These are phyloP conservation scores for Zosterops japonicus DNA, from an alignment of 2,113 vertebrate genomes.

Conservation along the genomic window DNA sequence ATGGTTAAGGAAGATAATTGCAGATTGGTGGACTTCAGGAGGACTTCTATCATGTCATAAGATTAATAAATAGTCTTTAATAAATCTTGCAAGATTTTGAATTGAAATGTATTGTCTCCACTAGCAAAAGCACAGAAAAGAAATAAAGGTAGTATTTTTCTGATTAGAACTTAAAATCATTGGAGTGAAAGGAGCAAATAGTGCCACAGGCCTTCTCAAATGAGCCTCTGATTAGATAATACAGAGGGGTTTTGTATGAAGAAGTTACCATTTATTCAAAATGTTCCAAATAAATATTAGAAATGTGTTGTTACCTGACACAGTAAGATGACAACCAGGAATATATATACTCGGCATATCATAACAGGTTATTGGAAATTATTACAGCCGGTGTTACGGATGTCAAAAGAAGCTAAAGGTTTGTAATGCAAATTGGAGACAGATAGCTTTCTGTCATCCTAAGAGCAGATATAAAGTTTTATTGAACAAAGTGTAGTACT, in stretches of 20 bases:
- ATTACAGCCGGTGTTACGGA: not conserved
- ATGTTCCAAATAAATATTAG: not conserved
- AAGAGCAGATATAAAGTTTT: constrained; percentile 62
- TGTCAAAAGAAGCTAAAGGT: constrained; percentile 62
- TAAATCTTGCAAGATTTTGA: not conserved
- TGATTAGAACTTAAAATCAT: not conserved
- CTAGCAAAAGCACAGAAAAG: not conserved
- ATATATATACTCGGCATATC: not conserved
- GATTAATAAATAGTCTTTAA: not conserved
- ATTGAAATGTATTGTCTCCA: not conserved
- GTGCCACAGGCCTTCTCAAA: not conserved
- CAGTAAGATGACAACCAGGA: not conserved
- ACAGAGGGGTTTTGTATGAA: not conserved
- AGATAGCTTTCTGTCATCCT: constrained; percentile 63
- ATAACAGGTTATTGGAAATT: constrained; percentile 47
- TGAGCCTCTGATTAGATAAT: constrained; percentile 19
- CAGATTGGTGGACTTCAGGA: not conserved
- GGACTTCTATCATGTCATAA: not conserved
- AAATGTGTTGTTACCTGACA: constrained; percentile 19
- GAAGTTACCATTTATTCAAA: constrained; percentile 1
- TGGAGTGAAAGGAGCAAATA: not conserved
- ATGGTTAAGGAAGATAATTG: not conserved
- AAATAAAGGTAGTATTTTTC: not conserved
- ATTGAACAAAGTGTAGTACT: constrained; percentile 43
- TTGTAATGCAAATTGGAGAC: constrained; percentile 69